Evolutionary conservation across 2,888 invertebrate genomes (phyloP), one percentile per base, ranked within the genome.

Genomic region (Protophormia terraenovae): DNA sequence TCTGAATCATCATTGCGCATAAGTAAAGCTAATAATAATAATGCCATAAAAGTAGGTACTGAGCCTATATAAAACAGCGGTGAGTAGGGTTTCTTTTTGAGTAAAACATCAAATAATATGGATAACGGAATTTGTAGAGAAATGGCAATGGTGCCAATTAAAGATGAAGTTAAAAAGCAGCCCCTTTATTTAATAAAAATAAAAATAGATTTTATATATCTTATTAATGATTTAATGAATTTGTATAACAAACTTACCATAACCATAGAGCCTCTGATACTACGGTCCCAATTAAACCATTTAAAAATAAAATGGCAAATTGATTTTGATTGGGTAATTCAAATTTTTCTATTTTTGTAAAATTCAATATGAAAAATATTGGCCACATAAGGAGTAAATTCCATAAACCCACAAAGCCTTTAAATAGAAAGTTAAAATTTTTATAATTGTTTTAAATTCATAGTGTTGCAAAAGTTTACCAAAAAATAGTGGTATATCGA

Each of bases 401-500:
- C 91, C 98, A 97, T 58, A 99, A 94, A 4, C 99, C 99, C 87
- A 99, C 97, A 91, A 99, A 97, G 84, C 99, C 98, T 98, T 35
- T 24, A 66, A 77, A 69, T 8, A 91, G 29, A 93, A 62, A 87
- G 71, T 38, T 38, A 71, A 80, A 64, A 14, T 82, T 79, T 14
- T 41, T 7, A 60, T 45, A 75, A 64, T 14, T 47, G 7, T 24
- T 12, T 64, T 16, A 27, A 47, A 12, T 41, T 41, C 0, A n/a
- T 3, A 1, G 10, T 38, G 3, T 41, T 41, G 14, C 32, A 32
- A 32, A 32, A 58, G 91, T 94, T 94, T 92, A 98, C 98, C 99
- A 93, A 99, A 98, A 93, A 99, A 97, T 93, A 99, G 95, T 75
- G 98, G 97, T 89, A 98, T 97, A 93, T 98, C 98, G 92, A 99